phyloP scores from a whole-genome alignment of 2,888 invertebrate genomes.

The Malachius bipustulatus region DNA sequence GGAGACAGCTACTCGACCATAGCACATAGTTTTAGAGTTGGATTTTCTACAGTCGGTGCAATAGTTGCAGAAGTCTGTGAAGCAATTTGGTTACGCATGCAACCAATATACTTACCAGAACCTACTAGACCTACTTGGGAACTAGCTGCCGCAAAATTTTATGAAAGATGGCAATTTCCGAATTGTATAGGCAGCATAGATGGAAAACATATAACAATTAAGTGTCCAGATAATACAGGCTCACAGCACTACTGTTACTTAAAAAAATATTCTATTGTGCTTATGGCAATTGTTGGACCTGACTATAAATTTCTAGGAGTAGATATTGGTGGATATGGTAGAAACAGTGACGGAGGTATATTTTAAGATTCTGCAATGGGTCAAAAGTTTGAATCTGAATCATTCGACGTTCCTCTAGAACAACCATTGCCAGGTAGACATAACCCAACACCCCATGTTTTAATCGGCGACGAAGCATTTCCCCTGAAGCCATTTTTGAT shows the following conservation, averaged over 20 bases:
- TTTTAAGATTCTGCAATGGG: constrained; percentile 13
- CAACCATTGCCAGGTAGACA: constrained; percentile 11
- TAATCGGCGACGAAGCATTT: constrained; percentile 16
- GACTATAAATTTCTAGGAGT: constrained; percentile 5
- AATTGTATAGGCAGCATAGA: constrained; percentile 13
- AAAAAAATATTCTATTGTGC: constrained; percentile 8
- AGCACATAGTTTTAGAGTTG: not conserved
- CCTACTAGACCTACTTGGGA: not conserved
- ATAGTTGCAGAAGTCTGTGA: not conserved
- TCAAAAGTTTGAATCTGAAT: constrained; percentile 6
- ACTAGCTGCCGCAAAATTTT: not conserved
- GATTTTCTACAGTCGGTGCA: not conserved
- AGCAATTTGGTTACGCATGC: not conserved
- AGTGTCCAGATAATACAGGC: constrained; percentile 15
- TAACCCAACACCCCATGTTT: constrained; percentile 9
- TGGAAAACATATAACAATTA: constrained; percentile 13
- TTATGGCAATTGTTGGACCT: constrained; percentile 9
- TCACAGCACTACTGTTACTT: constrained; percentile 3
- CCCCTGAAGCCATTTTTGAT: constrained; percentile 10
- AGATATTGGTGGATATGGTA: constrained; percentile 9
- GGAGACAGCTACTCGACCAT: not conserved
- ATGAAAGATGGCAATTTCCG: constrained; percentile 9
- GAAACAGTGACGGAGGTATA: constrained; percentile 6
- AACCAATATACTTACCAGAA: not conserved
- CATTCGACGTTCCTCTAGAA: constrained; percentile 11